phyloP scores from a whole-genome alignment of 2,797 vertebrate genomes.

The Cirrhinus molitorella region DNA sequence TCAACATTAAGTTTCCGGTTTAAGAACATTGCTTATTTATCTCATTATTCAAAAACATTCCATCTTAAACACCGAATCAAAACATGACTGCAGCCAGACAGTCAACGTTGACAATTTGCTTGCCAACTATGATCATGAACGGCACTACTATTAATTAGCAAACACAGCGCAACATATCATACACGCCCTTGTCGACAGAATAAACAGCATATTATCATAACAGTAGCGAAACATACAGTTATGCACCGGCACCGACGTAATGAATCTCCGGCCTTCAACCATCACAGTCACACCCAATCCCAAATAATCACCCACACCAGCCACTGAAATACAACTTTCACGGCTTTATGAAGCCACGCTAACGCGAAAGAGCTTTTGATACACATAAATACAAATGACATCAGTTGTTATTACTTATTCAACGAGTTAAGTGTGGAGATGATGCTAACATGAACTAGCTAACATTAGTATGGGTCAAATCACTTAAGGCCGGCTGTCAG shows the following conservation, averaged over 20 bases:
- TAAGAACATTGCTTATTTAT: not conserved
- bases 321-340: not conserved
- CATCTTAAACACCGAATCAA: not conserved
- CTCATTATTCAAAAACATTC: not conserved
- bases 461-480: conserved; percentile 35
- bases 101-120: not conserved
- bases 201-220: not conserved
- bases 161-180: not conserved
- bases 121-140: not conserved
- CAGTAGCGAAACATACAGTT: not conserved
- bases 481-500: conserved; percentile 14
- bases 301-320: not conserved
- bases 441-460: conserved; percentile 38
- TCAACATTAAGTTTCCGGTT: not conserved
- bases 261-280: conserved; percentile 7
- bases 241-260: conserved; percentile 34
- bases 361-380: not conserved
- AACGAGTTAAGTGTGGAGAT: not conserved
- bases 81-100: conserved; percentile 15
- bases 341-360: not conserved
- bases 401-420: not conserved
- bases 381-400: conserved; percentile 20
- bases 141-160: not conserved
- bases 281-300: conserved; percentile 18
- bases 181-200: not conserved